Evolutionary conservation across 2,113 vertebrate genomes (phyloP), one percentile per base, ranked within the genome.

Genomic region (Hiodon alosoides): DNA sequence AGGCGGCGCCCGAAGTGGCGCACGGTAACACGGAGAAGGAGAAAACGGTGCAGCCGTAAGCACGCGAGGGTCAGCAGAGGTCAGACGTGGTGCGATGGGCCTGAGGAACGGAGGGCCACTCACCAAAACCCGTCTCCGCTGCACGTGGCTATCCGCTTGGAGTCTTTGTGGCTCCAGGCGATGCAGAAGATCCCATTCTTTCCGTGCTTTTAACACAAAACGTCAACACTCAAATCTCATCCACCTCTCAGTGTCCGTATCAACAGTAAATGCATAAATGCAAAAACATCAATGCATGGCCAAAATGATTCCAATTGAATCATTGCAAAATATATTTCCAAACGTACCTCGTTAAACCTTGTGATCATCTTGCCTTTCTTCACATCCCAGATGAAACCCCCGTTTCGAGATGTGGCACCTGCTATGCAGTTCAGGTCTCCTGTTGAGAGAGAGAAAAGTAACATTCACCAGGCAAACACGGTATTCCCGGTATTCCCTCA

Each of bases 91-190:
- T 31, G 31, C 31, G 31, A 31, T 31, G 31, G 31, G 31, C 31
- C 7, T 31, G 50, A 65, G 46, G 62, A 66, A 9, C 17, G 64
- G 31, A 31, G 7, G 3, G 74, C 17, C 3, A 90, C 93, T 94
- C 77, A 97, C 97, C 97, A 99, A 87, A 94, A 98, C 72, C 97
- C 96, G 75, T 99, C 97, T 64, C 91, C 87, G 79, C 97, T 96
- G 86, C 97, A 98, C 4, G 95, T 98, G 67, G 97, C 97, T 81
- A 99, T 97, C 83, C 96, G 91, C 88, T 95, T 98, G n/a, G 95
- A 95, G 87, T 99, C 97, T 89, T 98, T 98, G 84, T 98, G 95
- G 89, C 96, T 98, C 97, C 97, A 99, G 16, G 97, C 94, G 85
- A 99, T 95, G 82, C 96, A 98, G 92, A 98, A 99, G 82, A 99